Evolutionary conservation across 2,888 invertebrate genomes (phyloP).

Genomic region (Spodoptera littoralis): DNA sequence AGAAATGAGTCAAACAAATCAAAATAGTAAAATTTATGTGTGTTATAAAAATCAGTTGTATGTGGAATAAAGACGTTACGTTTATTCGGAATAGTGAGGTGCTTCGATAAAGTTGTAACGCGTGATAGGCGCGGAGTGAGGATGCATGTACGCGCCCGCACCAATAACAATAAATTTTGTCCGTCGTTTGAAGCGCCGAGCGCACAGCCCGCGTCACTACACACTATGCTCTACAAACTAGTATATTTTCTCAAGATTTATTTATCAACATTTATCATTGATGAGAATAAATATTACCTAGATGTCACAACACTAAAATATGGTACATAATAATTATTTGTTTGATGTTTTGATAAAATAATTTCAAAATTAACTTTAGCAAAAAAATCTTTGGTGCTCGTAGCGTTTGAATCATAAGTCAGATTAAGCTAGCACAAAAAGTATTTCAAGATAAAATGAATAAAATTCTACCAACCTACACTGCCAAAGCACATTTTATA

Average conservation of each 20-base stretch:
- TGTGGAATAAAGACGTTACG: slow-evolving; percentile 69
- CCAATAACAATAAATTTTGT: slow-evolving; percentile 89
- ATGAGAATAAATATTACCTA: too few species aligned
- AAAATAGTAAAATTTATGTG: slow-evolving; percentile 66
- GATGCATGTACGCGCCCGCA: slow-evolving; percentile 86
- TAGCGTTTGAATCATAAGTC: too few species aligned
- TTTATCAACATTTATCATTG: too few species aligned
- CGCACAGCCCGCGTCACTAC: slow-evolving; percentile 52
- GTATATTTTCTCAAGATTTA: slow-evolving; percentile 1
- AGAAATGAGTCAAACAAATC: slow-evolving; percentile 65
- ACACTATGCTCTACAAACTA: slow-evolving; percentile 24
- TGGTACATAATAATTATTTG: too few species aligned
- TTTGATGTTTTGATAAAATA: too few species aligned
- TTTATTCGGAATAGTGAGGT: slow-evolving; percentile 73
- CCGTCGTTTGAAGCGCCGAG: slow-evolving; percentile 85
- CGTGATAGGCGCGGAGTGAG: slow-evolving; percentile 88
- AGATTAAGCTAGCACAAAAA: too few species aligned
- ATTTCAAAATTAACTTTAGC: too few species aligned
- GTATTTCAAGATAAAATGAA: too few species aligned
- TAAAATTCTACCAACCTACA: too few species aligned
- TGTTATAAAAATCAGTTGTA: slow-evolving; percentile 65
- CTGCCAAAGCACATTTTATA: too few species aligned
- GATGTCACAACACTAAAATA: too few species aligned
- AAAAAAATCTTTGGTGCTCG: too few species aligned
- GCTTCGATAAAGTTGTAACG: slow-evolving; percentile 84